Conservation (phyloP, 2,113 vertebrate species). For the Stigmatopora argus region DNA sequence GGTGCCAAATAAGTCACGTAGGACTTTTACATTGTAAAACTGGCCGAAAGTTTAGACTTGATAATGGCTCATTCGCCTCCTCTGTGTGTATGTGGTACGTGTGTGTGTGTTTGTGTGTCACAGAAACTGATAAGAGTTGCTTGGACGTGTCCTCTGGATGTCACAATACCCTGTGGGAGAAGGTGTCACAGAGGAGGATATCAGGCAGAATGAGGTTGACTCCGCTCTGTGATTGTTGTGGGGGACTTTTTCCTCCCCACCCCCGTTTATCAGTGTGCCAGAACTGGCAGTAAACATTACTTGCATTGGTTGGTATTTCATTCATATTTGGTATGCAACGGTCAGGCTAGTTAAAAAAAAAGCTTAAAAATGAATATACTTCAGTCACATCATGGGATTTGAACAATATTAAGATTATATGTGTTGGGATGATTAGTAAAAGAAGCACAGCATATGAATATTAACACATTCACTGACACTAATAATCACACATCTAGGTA, state of each 20-base stretch:
- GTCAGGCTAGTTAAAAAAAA: no score
- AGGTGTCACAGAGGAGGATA: constrained; percentile 52
- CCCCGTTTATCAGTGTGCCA: background rate
- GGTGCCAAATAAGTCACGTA: constrained; percentile 23
- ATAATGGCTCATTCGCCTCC: constrained; percentile 11
- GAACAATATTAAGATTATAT: background rate
- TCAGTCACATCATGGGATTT: background rate
- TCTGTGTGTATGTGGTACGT: constrained; percentile 6
- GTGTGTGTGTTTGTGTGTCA: constrained; percentile 12
- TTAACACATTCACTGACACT: no score
- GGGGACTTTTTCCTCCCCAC: background rate
- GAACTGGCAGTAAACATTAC: background rate
- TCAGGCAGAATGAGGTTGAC: constrained; percentile 38
- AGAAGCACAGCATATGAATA: background rate
- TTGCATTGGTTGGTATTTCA: background rate
- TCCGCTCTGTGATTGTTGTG: constrained; percentile 36
- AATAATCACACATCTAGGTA: no score
- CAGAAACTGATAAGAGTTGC: constrained; percentile 49
- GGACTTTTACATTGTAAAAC: constrained; percentile 18
- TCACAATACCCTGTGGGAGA: constrained; percentile 51
- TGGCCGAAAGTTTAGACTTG: constrained; percentile 8
- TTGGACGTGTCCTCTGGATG: constrained; percentile 56
- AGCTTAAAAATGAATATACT: background rate
- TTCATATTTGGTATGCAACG: constrained; percentile 2
- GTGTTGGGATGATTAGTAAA: background rate